phyloP scores from a whole-genome alignment of 2,888 invertebrate species.

The Drosophila neonasuta region DNA sequence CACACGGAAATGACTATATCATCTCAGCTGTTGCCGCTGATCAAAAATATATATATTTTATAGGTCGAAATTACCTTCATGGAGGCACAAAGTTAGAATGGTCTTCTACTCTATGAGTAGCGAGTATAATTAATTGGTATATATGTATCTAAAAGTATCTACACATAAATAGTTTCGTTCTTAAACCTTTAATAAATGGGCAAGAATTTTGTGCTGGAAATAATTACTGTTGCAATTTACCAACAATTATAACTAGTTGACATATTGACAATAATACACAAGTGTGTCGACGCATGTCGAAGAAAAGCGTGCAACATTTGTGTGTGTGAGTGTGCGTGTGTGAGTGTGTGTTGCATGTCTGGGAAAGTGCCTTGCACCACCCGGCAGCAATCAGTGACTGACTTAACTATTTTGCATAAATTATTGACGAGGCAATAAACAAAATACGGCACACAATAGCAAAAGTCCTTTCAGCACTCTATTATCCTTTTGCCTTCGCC shows the following conservation, averaged over 20 bases:
- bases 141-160: too few relatives aligned
- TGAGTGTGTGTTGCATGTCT: background rate
- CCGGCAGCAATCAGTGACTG: constrained; percentile 3
- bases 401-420: constrained; percentile 35
- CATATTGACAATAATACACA: constrained; percentile 10
- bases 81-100: too few relatives aligned
- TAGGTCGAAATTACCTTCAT: too few relatives aligned
- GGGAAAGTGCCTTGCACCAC: too few relatives aligned
- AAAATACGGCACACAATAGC: constrained; percentile 9
- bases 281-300: background rate
- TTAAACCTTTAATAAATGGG: background rate
- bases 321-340: background rate
- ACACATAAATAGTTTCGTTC: background rate
- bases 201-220: background rate
- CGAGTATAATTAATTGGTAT: too few relatives aligned
- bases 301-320: too few relatives aligned
- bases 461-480: constrained; percentile 8
- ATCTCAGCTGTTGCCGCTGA: too few relatives aligned
- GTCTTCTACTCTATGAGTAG: too few relatives aligned
- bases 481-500: constrained; percentile 5
- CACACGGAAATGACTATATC: too few relatives aligned
- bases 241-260: constrained; percentile 9
- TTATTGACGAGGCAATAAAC: constrained; percentile 36
- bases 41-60: too few relatives aligned
- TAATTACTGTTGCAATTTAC: constrained; percentile 5